These are phyloP conservation scores for Brachylomia viminalis DNA, from an alignment of 2,888 invertebrate species.

Conservation along the genomic window DNA sequence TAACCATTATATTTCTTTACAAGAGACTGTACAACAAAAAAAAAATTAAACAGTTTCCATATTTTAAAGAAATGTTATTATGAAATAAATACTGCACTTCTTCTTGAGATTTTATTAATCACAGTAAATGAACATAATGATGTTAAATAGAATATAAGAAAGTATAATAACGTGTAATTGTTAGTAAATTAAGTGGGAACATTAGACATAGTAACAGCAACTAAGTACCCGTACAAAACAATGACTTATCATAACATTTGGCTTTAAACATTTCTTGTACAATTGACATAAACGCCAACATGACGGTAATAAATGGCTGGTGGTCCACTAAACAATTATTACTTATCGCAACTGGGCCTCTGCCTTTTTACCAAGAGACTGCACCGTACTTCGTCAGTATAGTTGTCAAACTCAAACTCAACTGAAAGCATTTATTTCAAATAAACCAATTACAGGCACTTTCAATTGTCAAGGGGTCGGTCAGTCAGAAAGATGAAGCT, in stretches of 20 bases:
- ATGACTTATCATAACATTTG: slow-evolving; percentile 63
- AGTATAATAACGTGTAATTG: slow-evolving; percentile 41
- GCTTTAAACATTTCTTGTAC: slow-evolving; percentile 50
- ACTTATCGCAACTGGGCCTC: background rate
- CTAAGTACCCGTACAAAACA: slow-evolving; percentile 64
- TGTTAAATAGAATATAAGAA: slow-evolving; percentile 42
- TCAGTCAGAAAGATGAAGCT: no score
- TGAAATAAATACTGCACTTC: background rate
- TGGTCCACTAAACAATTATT: background rate
- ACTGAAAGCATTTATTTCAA: no score
- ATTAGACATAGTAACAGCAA: slow-evolving; percentile 43
- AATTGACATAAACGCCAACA: slow-evolving; percentile 44
- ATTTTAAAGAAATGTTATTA: background rate
- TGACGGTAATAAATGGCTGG: slow-evolving; percentile 15
- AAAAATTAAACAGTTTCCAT: background rate
- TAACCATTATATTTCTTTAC: background rate
- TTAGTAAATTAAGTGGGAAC: slow-evolving; percentile 56
- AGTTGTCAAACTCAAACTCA: no score
- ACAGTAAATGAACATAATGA: slow-evolving; percentile 32
- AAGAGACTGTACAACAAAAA: background rate
- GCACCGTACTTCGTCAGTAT: background rate
- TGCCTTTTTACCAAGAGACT: background rate
- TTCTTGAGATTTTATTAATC: slow-evolving; percentile 29
- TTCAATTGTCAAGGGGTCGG: no score
- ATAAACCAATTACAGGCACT: no score